A percentile compares a stretch with the other conserved stretches of the same genome.
These are phyloP conservation scores for Paratilapia polleni DNA, from an alignment of 2,113 vertebrate genomes.

Conservation along the genomic window DNA sequence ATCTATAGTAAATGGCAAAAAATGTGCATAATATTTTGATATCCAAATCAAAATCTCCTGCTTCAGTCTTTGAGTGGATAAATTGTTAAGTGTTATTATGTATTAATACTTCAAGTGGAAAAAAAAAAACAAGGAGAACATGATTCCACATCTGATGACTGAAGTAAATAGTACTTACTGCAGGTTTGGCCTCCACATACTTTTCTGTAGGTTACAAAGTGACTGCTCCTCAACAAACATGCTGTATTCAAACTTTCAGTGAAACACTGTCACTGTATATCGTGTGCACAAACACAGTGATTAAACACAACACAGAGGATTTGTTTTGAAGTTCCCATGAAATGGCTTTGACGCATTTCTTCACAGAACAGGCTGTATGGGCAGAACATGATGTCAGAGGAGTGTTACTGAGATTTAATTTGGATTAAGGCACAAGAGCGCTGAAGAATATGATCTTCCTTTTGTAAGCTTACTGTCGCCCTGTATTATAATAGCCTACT, in stretches of 20 bases:
- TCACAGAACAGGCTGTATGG: background rate
- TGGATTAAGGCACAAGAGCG: background rate
- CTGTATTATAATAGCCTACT: background rate
- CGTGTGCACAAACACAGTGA: background rate
- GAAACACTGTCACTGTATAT: background rate
- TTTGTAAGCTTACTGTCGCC: fast-evolving
- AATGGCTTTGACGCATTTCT: background rate
- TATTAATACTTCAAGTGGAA: background rate
- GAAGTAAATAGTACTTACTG: background rate
- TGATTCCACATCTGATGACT: background rate
- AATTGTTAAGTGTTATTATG: too few relatives aligned
- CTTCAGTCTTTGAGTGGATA: too few relatives aligned
- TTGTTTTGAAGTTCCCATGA: background rate
- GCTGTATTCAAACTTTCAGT: background rate
- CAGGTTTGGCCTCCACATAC: background rate
- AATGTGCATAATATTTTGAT: background rate
- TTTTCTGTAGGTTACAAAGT: background rate
- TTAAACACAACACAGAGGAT: background rate
- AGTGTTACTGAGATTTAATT: background rate
- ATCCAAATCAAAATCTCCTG: background rate
- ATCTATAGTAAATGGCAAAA: background rate
- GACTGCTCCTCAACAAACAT: background rate
- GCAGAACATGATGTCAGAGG: background rate
- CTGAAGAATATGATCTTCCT: background rate
- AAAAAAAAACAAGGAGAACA: background rate